Evolutionary conservation across 2,888 invertebrate genomes (phyloP).

Genomic region (Marronus borbonicus): DNA sequence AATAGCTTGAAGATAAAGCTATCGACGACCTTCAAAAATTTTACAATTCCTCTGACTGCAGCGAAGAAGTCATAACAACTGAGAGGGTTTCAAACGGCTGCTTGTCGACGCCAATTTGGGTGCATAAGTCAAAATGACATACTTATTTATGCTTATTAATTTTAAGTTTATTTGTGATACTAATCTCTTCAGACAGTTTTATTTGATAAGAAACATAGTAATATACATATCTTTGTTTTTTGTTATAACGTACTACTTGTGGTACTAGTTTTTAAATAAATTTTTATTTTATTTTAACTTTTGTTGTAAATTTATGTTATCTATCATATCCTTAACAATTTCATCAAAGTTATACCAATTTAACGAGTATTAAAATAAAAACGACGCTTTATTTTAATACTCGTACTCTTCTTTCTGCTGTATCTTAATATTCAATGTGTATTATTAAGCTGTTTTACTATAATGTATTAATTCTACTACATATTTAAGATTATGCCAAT

Average conservation of each 20-base stretch:
- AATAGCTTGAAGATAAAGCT: slow-evolving; percentile 88
- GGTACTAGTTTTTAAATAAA: slow-evolving; percentile 33
- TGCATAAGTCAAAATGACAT: slow-evolving; percentile 60
- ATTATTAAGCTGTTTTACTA: not conserved
- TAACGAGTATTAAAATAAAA: not conserved
- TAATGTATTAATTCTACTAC: slow-evolving; percentile 5
- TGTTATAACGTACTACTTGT: slow-evolving; percentile 29
- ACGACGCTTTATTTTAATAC: not conserved
- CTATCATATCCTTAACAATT: not conserved
- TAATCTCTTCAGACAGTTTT: slow-evolving; percentile 29
- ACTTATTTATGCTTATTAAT: slow-evolving; percentile 22
- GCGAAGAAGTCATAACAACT: slow-evolving; percentile 83
- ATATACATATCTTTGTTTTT: slow-evolving; percentile 42
- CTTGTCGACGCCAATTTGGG: slow-evolving; percentile 77
- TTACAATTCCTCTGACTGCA: slow-evolving; percentile 80
- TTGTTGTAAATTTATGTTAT: slow-evolving; percentile 6
- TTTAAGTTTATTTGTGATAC: slow-evolving; percentile 45
- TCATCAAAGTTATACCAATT: slow-evolving; percentile 1
- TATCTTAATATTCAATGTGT: not conserved
- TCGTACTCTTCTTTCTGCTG: not conserved
- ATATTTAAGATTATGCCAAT: not conserved
- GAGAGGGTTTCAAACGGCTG: slow-evolving; percentile 74
- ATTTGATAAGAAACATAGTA: slow-evolving; percentile 14
- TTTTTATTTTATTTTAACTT: slow-evolving; percentile 32
- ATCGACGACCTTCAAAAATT: slow-evolving; percentile 84